Percentiles rank a stretch among this genome's conserved stretches.
These are phyloP conservation scores for Carollia perspicillata DNA, from an alignment of 2,113 vertebrate genomes.

Conservation along the genomic window DNA sequence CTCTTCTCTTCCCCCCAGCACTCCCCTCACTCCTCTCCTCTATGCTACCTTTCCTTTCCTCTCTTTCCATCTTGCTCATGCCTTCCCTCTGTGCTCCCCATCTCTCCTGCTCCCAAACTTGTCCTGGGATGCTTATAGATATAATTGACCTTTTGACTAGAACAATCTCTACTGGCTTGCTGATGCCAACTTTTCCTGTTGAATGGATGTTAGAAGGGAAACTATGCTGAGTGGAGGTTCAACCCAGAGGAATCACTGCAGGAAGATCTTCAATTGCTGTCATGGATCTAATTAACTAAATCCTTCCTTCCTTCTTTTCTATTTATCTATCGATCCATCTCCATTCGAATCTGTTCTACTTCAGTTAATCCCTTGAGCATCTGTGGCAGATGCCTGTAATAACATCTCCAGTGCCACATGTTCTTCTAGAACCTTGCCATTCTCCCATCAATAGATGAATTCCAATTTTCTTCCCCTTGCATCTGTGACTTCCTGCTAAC, in stretches of 20 bases:
- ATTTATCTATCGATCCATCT: background rate
- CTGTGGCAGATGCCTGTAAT: background rate
- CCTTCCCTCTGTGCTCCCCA: background rate
- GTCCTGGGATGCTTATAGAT: background rate
- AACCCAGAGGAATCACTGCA: background rate
- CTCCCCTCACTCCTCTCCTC: too few species aligned
- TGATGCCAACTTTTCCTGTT: background rate
- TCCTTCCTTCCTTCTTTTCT: background rate
- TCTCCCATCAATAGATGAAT: background rate
- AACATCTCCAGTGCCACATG: background rate
- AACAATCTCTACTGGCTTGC: background rate
- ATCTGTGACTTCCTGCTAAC: background rate
- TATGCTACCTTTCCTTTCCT: background rate
- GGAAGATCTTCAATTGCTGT: background rate
- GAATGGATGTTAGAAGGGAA: background rate
- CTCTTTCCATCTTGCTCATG: background rate
- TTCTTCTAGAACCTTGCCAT: background rate
- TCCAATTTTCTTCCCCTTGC: background rate
- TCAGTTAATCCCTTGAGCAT: background rate
- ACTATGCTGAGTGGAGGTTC: background rate
- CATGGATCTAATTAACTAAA: background rate
- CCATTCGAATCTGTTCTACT: background rate
- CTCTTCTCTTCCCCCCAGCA: too few species aligned
- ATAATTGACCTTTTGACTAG: background rate
- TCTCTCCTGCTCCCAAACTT: background rate